These are phyloP conservation scores for Drosophila parthenogenetica DNA, from an alignment of 2,888 invertebrate genomes.

Conservation along the genomic window DNA sequence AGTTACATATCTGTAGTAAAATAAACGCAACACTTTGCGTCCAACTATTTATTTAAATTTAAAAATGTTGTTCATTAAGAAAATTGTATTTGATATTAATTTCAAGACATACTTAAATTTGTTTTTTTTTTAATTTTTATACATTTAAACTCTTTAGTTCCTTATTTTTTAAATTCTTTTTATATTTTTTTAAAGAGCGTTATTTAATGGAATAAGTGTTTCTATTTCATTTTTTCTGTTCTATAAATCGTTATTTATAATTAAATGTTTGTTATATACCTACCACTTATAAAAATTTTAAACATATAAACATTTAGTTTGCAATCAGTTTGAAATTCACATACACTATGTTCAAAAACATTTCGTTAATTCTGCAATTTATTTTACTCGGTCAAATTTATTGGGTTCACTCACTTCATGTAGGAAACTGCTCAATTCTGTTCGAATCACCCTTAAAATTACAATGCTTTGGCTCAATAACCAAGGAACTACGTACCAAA, in stretches of 20 bases:
- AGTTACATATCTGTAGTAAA: not conserved
- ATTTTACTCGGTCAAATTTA: not conserved
- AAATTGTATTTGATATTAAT: not conserved
- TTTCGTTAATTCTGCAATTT: slow-evolving; percentile 7
- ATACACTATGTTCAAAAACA: slow-evolving; percentile 23
- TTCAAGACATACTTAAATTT: not conserved
- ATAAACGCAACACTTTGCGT: not conserved
- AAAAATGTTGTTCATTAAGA: not conserved
- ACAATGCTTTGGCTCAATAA: slow-evolving; percentile 12
- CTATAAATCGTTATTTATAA: no score
- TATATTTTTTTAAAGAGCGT: no score
- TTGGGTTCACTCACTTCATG: not conserved
- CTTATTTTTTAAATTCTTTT: no score
- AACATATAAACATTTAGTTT: slow-evolving; percentile 15
- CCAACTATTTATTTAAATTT: not conserved
- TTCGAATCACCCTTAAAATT: not conserved
- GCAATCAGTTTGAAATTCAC: slow-evolving; percentile 9
- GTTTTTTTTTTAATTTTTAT: not conserved
- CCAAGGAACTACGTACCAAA: not conserved
- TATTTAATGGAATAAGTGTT: no score
- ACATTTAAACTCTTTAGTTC: no score
- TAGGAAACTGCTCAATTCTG: slow-evolving; percentile 13
- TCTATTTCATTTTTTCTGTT: no score
- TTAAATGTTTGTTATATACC: not conserved
- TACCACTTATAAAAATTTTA: not conserved